A percentile compares a stretch with the other conserved stretches of the same genome.
Evolutionary conservation across 1,140 invertebrate genomes (phyloP).

Genomic region (Linepithema humile): DNA sequence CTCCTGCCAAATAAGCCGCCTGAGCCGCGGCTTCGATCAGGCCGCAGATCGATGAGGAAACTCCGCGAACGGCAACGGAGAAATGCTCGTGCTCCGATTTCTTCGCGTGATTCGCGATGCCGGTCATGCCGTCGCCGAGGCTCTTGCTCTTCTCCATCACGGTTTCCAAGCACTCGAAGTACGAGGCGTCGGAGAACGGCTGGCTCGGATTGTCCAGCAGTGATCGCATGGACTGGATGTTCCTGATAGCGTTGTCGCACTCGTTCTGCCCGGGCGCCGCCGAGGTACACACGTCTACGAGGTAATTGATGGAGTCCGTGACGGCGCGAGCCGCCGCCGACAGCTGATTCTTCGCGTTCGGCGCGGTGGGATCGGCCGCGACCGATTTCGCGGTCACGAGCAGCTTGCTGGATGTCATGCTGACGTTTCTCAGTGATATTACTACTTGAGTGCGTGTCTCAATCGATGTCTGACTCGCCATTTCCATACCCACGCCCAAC

Average conservation of each 20-base stretch:
- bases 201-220: slow-evolving; percentile 94
- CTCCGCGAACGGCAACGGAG: slow-evolving; percentile 92
- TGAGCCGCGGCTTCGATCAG: slow-evolving; percentile 97
- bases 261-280: slow-evolving; percentile 95
- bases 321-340: slow-evolving; percentile 94
- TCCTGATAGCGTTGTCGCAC: slow-evolving; percentile 97
- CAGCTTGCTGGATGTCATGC: slow-evolving; percentile 94
- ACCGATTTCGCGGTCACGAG: slow-evolving; percentile 95
- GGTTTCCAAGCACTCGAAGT: slow-evolving; percentile 97
- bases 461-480: slow-evolving; percentile 90
- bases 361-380: slow-evolving; percentile 94
- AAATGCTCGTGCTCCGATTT: slow-evolving; percentile 94
- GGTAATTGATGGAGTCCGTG: slow-evolving; percentile 96
- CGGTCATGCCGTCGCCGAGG: slow-evolving; percentile 95
- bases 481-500: slow-evolving; percentile 91
- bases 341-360: slow-evolving; percentile 95
- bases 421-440: slow-evolving; percentile 93
- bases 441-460: slow-evolving; percentile 92
- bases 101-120: slow-evolving; percentile 96
- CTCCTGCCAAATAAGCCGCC: slow-evolving; percentile 96
- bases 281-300: slow-evolving; percentile 91
- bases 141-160: slow-evolving; percentile 97
- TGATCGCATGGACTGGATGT: slow-evolving; percentile 93
- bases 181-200: slow-evolving; percentile 94
- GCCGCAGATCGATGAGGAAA: slow-evolving; percentile 94